Percentiles rank a stretch among this genome's conserved stretches.
phyloP scores from a whole-genome alignment of 1,140 invertebrate genomes.

The Philopotamus ludificatus region DNA sequence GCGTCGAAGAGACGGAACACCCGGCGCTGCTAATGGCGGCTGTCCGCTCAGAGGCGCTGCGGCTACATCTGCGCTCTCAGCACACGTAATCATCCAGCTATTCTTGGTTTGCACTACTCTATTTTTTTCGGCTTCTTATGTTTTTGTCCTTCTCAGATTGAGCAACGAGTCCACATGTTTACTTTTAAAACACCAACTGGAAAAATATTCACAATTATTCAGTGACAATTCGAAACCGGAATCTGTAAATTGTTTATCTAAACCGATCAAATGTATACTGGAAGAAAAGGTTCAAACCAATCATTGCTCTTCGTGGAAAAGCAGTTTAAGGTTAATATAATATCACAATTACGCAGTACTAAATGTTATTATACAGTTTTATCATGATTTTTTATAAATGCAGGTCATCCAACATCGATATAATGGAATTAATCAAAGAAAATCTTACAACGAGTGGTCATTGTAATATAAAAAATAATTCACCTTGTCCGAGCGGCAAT shows the following conservation, averaged over 20 bases:
- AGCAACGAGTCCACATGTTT: conserved; percentile 34
- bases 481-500: no score
- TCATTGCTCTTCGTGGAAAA: conserved; percentile 33
- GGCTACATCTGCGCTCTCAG: no score
- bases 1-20: no score
- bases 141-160: no score
- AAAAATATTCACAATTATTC: conserved; percentile 29
- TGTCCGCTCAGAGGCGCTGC: no score
- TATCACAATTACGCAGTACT: no score
- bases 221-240: conserved; percentile 17
- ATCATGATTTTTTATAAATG: conserved; percentile 6
- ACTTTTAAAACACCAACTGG: conserved; percentile 20
- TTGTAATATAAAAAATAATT: conserved; percentile 28
- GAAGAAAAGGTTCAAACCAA: conserved; percentile 31
- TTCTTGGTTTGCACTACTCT: no score
- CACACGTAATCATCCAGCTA: no score
- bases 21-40: no score
- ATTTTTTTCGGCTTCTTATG: neutral
- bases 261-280: conserved; percentile 31
- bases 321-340: conserved; percentile 29
- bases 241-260: conserved; percentile 22
- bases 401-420: conserved; percentile 19
- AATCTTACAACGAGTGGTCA: conserved; percentile 3
- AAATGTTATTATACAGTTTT: neutral
- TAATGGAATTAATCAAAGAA: conserved; percentile 19